phyloP scores from a whole-genome alignment of 2,797 vertebrate species.

The Semaprochilodus insignis region DNA sequence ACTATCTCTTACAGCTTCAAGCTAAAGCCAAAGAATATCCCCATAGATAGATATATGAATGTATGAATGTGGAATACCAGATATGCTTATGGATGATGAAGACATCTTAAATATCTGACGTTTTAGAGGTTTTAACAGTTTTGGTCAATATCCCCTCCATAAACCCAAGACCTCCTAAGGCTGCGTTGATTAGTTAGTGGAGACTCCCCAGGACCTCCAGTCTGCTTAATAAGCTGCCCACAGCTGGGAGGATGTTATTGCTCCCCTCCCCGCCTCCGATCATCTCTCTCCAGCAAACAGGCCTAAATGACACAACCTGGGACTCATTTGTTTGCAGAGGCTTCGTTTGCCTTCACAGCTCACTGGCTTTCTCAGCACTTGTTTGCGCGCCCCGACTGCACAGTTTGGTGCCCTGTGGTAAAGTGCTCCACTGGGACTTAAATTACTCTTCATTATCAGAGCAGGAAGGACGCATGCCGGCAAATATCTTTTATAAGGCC shows the following conservation, averaged over 20 bases:
- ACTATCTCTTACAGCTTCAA: neutral
- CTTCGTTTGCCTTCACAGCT: conserved; percentile 53
- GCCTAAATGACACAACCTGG: conserved; percentile 34
- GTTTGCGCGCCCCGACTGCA: conserved; percentile 22
- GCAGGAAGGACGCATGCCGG: neutral
- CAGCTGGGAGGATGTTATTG: conserved; percentile 41
- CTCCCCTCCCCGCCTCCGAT: neutral
- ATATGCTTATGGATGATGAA: neutral
- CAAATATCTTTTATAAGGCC: conserved; percentile 25
- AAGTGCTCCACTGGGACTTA: conserved; percentile 30
- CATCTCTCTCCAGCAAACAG: conserved; percentile 12
- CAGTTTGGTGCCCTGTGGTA: conserved; percentile 33
- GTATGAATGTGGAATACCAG: neutral
- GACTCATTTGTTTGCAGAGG: conserved; percentile 50
- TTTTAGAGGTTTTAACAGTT: neutral
- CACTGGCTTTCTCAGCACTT: conserved; percentile 47
- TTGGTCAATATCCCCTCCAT: neutral
- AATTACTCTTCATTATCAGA: conserved; percentile 45
- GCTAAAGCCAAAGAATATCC: neutral
- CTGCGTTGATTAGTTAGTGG: conserved; percentile 6
- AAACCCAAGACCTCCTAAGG: neutral
- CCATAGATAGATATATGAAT: neutral
- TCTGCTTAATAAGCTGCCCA: conserved; percentile 28
- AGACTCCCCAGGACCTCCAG: conserved; percentile 22
- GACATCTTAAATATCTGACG: neutral